Evolutionary conservation across 30 jellyfish, hydroid and myxozoan genomes (phyloP).

Genomic region (Catostylus mosaicus): DNA sequence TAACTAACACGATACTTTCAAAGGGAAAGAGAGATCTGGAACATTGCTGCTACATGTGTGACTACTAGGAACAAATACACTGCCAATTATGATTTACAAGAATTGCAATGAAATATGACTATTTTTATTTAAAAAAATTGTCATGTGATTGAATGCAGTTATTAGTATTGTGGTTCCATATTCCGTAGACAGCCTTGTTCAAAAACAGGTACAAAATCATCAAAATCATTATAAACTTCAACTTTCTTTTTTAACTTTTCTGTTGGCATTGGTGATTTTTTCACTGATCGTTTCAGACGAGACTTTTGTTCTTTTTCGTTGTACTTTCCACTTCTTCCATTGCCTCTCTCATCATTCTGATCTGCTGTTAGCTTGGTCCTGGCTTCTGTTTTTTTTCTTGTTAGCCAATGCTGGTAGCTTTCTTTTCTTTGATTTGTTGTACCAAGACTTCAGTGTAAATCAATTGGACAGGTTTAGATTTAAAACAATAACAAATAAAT

Average conservation of each 20-base stretch:
- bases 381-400: neutral
- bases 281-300: neutral
- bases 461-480: no score
- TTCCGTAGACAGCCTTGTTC: constrained; percentile 40
- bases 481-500: no score
- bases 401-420: constrained; percentile 1
- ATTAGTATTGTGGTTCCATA: neutral
- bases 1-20: no score
- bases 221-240: constrained; percentile 34
- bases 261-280: neutral
- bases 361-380: neutral
- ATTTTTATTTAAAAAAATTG: no score
- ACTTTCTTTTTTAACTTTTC: constrained; percentile 40
- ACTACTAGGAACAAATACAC: no score
- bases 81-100: no score
- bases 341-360: neutral
- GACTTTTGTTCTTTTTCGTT: neutral
- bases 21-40: no score
- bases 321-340: neutral
- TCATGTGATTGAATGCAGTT: neutral
- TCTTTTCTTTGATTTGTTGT: neutral
- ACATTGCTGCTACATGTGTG: no score
- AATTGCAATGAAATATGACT: neutral
- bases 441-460: neutral
- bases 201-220: constrained; percentile 20